Evolutionary conservation across 2,797 vertebrate genomes (phyloP).

Genomic region (Enteromius viviparus): DNA sequence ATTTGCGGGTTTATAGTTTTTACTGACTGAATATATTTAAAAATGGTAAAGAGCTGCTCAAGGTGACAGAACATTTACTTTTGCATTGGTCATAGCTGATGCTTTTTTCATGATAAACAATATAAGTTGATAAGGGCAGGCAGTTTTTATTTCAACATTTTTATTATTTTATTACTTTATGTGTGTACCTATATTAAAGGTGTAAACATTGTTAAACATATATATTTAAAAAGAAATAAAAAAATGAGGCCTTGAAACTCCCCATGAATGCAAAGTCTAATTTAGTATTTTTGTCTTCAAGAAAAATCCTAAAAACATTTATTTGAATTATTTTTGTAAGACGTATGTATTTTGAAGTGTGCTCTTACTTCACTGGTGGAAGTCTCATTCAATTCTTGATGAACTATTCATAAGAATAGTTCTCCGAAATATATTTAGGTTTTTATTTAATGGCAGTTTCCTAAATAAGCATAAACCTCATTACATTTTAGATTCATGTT

Average conservation of each 20-base stretch:
- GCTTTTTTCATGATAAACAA: neutral
- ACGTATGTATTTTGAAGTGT: neutral
- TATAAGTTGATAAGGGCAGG: neutral
- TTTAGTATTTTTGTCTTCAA: neutral
- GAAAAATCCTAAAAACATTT: neutral
- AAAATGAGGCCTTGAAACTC: neutral
- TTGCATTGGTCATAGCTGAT: neutral
- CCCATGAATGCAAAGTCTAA: neutral
- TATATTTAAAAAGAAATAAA: neutral
- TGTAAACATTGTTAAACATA: constrained; percentile 19
- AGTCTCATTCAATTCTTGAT: neutral
- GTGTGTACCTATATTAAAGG: neutral
- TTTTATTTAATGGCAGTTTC: constrained; percentile 53
- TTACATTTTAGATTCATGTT: neutral
- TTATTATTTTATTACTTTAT: neutral
- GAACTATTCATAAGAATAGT: neutral
- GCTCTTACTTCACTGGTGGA: neutral
- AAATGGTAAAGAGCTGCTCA: neutral
- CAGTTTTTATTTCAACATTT: neutral
- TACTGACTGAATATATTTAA: neutral
- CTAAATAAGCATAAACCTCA: neutral
- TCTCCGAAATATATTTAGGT: neutral
- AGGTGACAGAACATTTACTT: neutral
- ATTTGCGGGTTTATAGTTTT: neutral
- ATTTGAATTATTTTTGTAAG: neutral